These are phyloP conservation scores for Acanthurus leucopareius DNA, from an alignment of 2,797 vertebrate species.

Conservation along the genomic window DNA sequence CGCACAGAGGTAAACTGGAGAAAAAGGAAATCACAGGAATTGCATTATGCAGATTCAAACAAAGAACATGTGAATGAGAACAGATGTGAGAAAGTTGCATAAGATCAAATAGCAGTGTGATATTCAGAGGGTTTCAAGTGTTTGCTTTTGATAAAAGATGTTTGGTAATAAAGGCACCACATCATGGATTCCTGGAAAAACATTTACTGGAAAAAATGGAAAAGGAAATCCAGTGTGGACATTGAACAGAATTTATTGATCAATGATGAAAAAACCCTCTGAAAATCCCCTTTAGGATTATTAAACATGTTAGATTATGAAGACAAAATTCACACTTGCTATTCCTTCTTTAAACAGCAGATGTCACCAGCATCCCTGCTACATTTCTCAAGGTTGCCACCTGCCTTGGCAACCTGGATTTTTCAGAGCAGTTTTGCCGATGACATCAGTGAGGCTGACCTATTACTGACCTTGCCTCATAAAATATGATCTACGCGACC, in stretches of 20 bases:
- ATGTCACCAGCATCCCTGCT: conserved; percentile 47
- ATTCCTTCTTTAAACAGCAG: conserved; percentile 63
- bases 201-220: background rate
- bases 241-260: background rate
- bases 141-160: background rate
- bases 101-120: conserved; percentile 2
- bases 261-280: conserved; percentile 35
- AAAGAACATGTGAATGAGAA: conserved; percentile 8
- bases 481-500: conserved; percentile 5
- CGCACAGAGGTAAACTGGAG: background rate
- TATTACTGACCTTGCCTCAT: background rate
- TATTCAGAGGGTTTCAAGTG: conserved; percentile 40
- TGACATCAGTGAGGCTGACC: background rate
- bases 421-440: conserved; percentile 12
- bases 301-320: conserved; percentile 14
- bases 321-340: conserved; percentile 27
- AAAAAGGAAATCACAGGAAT: conserved; percentile 5
- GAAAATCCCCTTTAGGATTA: conserved; percentile 39
- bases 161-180: background rate
- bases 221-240: background rate
- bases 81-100: conserved; percentile 7
- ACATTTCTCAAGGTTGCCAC: background rate
- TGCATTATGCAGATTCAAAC: conserved; percentile 25
- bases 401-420: background rate
- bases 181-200: background rate